These are phyloP conservation scores for Drosophila ficusphila DNA, from an alignment of 1,140 invertebrate genomes.

Conservation along the genomic window DNA sequence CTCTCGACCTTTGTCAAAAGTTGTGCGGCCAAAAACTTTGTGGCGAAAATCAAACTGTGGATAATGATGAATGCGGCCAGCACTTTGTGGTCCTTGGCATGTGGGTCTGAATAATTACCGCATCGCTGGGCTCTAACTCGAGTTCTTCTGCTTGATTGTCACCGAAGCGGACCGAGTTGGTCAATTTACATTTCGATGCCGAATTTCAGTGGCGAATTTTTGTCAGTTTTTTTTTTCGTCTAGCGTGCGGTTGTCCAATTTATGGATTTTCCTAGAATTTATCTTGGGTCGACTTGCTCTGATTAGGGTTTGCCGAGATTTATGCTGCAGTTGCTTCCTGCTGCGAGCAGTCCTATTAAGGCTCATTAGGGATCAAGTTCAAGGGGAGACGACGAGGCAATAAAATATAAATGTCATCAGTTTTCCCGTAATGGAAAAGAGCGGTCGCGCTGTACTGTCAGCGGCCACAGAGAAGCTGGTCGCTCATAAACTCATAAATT, in stretches of 20 bases:
- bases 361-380: constrained; percentile 65
- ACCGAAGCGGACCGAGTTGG: constrained; percentile 24
- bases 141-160: constrained; percentile 43
- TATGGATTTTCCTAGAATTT: constrained; percentile 65
- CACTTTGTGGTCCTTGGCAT: constrained; percentile 41
- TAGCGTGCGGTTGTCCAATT: constrained; percentile 58
- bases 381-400: constrained; percentile 32
- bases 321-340: constrained; percentile 65
- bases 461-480: constrained; percentile 9
- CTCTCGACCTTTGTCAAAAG: constrained; percentile 78
- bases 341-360: constrained; percentile 48
- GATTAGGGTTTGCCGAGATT: constrained; percentile 74
- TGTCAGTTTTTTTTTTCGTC: constrained; percentile 23
- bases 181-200: constrained; percentile 77
- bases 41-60: constrained; percentile 73
- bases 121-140: constrained; percentile 43
- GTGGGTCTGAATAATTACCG: constrained; percentile 72
- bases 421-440: constrained; percentile 27
- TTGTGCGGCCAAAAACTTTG: constrained; percentile 66
- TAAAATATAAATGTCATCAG: constrained; percentile 64
- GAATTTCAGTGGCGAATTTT: constrained; percentile 36
- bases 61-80: constrained; percentile 72
- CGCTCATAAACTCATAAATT: constrained; percentile 79
- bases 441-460: constrained; percentile 1
- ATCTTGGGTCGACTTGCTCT: constrained; percentile 58